Conservation (phyloP, 2,113 vertebrate species). For the Stomatorhinus ivindoensis region DNA sequence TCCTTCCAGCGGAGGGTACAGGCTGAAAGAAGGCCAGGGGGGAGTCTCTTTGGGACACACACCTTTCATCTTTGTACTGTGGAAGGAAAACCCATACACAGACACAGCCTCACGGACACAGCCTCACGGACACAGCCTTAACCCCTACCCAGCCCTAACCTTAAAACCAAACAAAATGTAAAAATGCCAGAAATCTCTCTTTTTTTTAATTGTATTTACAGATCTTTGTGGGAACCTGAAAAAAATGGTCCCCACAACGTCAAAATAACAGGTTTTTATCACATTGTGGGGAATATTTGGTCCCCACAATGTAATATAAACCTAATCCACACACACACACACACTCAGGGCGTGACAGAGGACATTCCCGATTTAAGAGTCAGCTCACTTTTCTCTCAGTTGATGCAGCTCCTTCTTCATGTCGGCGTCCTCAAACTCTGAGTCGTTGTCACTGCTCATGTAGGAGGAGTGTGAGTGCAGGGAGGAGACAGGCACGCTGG, state of each 20-base stretch:
- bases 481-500: conserved; percentile 68
- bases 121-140: too few species aligned
- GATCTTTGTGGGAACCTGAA: too few species aligned
- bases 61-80: not conserved
- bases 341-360: too few species aligned
- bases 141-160: too few species aligned
- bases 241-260: too few species aligned
- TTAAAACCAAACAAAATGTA: too few species aligned
- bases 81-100: not conserved
- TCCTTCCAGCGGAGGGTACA: not conserved
- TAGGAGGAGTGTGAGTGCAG: conserved; percentile 79
- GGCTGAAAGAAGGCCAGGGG: not conserved
- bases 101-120: too few species aligned
- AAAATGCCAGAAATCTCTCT: too few species aligned
- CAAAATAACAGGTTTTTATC: too few species aligned
- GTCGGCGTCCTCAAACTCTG: conserved; percentile 88
- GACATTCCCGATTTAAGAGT: not conserved
- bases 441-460: conserved; percentile 95
- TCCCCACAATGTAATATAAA: too few species aligned
- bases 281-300: too few species aligned
- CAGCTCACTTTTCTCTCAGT: conserved; percentile 84
- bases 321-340: not conserved
- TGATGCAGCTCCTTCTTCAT: conserved; percentile 86
- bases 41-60: not conserved
- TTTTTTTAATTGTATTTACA: too few species aligned